phyloP scores from a whole-genome alignment of 2,888 invertebrate species.

The Sarcophaga carnaria region DNA sequence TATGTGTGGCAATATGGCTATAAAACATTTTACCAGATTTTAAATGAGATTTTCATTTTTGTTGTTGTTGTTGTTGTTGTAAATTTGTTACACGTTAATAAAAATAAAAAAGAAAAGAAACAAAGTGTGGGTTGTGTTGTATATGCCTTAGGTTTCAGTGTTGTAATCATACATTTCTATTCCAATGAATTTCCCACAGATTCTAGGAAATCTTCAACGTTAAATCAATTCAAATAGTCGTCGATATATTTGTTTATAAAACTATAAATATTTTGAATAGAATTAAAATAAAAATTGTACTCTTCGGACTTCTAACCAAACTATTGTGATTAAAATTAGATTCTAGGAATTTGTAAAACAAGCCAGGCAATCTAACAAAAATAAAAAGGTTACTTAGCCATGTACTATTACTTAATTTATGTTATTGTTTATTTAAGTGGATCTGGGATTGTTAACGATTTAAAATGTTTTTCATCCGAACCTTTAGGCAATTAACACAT shows the following conservation, averaged over 20 bases:
- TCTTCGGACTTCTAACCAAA: not conserved
- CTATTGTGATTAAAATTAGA: constrained; percentile 56
- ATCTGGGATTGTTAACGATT: too few species aligned
- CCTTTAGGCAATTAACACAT: not conserved
- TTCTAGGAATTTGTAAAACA: constrained; percentile 20
- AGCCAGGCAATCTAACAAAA: not conserved
- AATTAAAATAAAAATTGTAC: not conserved
- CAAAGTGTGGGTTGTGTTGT: not conserved
- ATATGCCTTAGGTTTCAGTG: not conserved
- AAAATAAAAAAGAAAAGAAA: not conserved
- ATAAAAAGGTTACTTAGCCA: not conserved
- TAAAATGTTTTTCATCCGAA: too few species aligned
- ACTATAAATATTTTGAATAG: not conserved
- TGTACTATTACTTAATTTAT: too few species aligned
- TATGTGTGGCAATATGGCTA: constrained; percentile 53
- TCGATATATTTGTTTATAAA: not conserved
- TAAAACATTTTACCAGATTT: constrained; percentile 47
- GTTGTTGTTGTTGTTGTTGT: not conserved
- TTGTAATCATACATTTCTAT: not conserved
- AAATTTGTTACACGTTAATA: not conserved
- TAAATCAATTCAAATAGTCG: not conserved
- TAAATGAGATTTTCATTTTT: constrained; percentile 22
- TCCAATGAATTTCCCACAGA: constrained; percentile 35
- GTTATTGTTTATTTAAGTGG: too few species aligned
- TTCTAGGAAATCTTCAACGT: constrained; percentile 30